phyloP scores from a whole-genome alignment of 2,888 invertebrate genomes.

The Microctonus brassicae region DNA sequence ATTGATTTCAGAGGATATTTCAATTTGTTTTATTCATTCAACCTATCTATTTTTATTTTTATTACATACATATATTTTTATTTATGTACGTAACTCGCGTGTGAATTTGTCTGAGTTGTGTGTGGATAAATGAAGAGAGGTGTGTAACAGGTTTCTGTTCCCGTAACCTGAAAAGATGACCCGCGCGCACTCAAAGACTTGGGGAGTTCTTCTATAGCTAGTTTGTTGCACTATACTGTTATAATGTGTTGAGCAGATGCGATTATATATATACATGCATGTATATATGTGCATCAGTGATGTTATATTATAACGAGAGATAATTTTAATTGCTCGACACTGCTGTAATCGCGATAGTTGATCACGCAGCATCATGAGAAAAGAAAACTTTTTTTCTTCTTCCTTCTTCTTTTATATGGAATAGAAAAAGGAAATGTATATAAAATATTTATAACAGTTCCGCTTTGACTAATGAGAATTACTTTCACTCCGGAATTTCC shows the following conservation, averaged over 20 bases:
- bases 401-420: no score
- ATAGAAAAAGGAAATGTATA: neutral
- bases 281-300: neutral
- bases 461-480: neutral
- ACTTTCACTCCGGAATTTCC: constrained; percentile 15
- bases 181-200: constrained; percentile 4
- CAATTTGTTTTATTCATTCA: no score
- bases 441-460: constrained; percentile 8
- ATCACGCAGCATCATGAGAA: neutral
- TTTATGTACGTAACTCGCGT: neutral
- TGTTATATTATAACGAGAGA: neutral
- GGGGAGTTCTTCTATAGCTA: neutral
- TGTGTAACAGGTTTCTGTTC: constrained; percentile 33
- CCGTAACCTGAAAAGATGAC: constrained; percentile 33
- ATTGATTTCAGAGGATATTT: neutral
- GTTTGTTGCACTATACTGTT: neutral
- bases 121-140: neutral
- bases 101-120: constrained; percentile 17
- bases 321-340: constrained; percentile 1
- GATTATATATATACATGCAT: neutral
- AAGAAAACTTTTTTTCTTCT: neutral
- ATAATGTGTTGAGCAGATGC: neutral
- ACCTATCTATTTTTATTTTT: no score
- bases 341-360: neutral
- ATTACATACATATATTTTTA: neutral